These are phyloP conservation scores for Drosophila guanche DNA, from an alignment of 1,140 invertebrate species.

Conservation along the genomic window DNA sequence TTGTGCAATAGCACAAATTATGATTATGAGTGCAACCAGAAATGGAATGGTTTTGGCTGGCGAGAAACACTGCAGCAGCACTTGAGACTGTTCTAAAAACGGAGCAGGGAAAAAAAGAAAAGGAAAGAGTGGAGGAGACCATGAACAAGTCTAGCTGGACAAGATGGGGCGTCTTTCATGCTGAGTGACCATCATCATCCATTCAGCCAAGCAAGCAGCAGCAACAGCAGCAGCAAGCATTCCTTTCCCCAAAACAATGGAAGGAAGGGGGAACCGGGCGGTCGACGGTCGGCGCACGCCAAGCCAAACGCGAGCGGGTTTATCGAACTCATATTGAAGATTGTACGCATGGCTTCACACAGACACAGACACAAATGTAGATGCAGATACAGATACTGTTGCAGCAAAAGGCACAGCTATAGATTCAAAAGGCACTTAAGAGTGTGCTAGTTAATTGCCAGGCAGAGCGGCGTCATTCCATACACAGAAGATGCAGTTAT, in stretches of 20 bases:
- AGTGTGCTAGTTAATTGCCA: slow-evolving; percentile 51
- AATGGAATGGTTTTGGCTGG: slow-evolving; percentile 55
- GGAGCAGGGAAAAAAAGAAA: slow-evolving; percentile 14
- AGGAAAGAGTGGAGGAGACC: no score
- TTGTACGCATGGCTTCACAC: slow-evolving; percentile 79
- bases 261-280: slow-evolving; percentile 1
- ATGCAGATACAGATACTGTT: slow-evolving; percentile 26
- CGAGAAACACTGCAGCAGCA: slow-evolving; percentile 43
- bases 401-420: slow-evolving; percentile 16
- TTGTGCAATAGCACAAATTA: slow-evolving; percentile 25
- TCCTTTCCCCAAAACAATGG: slow-evolving; percentile 28
- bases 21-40: slow-evolving; percentile 67
- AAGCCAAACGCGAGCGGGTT: slow-evolving; percentile 76
- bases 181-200: slow-evolving; percentile 68
- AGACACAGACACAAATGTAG: slow-evolving; percentile 34
- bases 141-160: slow-evolving; percentile 22
- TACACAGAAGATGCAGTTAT: slow-evolving; percentile 12
- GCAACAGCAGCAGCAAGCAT: slow-evolving; percentile 23
- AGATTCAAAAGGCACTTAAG: slow-evolving; percentile 42
- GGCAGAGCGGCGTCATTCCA: slow-evolving; percentile 22
- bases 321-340: slow-evolving; percentile 82
- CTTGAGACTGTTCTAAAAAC: slow-evolving; percentile 66
- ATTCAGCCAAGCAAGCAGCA: slow-evolving; percentile 20
- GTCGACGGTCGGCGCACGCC: slow-evolving; percentile 69
- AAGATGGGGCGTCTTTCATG: slow-evolving; percentile 58